Evolutionary conservation across 1,140 invertebrate genomes (phyloP).

Genomic region (Megalopta genalis): DNA sequence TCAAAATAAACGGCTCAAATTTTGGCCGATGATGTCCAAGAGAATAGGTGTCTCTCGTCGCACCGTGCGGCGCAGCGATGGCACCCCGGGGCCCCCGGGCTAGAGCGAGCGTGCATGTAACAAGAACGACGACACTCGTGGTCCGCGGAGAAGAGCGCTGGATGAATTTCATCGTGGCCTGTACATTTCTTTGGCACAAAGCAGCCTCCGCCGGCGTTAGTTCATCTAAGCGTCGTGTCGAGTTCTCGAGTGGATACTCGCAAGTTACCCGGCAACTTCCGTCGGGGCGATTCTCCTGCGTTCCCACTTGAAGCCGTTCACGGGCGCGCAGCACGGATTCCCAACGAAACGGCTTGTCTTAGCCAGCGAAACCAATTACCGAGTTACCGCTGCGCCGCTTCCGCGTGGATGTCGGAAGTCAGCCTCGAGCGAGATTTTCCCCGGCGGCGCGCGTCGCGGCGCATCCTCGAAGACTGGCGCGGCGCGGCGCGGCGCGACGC

Average conservation of each 20-base stretch:
- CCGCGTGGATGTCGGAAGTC: neutral
- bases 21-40: too few species aligned
- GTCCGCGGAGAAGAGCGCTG: neutral
- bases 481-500: too few species aligned
- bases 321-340: constrained; percentile 18
- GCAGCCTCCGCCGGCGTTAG: constrained; percentile 7
- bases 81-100: neutral
- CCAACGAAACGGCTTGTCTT: constrained; percentile 46
- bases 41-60: too few species aligned
- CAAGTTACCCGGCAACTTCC: constrained; percentile 50
- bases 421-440: constrained; percentile 11
- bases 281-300: constrained; percentile 10
- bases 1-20: too few species aligned
- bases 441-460: neutral
- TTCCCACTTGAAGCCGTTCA: constrained; percentile 12
- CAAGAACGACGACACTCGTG: neutral
- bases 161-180: constrained; percentile 11
- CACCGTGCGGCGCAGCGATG: neutral
- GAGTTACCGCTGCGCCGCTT: neutral
- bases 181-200: constrained; percentile 9
- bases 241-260: constrained; percentile 41
- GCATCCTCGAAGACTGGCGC: neutral
- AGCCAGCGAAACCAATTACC: constrained; percentile 57
- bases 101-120: neutral
- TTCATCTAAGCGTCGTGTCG: constrained; percentile 15